These are phyloP conservation scores for Plumapathes pennacea DNA, from an alignment of 92 coral and sea anemone genomes.

Conservation along the genomic window DNA sequence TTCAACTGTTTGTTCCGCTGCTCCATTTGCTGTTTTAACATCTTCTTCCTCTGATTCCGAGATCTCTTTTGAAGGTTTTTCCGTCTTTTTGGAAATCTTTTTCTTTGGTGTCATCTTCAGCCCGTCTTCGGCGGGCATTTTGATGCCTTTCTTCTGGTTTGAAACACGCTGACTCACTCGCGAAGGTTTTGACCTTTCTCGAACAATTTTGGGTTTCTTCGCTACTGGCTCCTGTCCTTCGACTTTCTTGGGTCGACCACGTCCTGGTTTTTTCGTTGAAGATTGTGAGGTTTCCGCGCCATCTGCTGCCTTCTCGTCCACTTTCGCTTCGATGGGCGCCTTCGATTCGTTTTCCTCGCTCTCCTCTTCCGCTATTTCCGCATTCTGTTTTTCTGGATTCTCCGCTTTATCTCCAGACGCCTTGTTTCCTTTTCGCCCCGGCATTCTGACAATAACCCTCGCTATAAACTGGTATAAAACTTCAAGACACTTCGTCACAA, in stretches of 20 bases:
- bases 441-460: too few relatives aligned
- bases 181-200: slow-evolving; percentile 24
- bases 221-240: slow-evolving; percentile 51
- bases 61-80: too few relatives aligned
- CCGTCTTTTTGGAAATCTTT: slow-evolving; percentile 13
- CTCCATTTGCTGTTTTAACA: slow-evolving; percentile 27
- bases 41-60: slow-evolving; percentile 20
- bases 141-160: slow-evolving; percentile 60
- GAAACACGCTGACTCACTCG: slow-evolving; percentile 62
- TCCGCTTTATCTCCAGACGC: slow-evolving; percentile 27
- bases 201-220: slow-evolving; percentile 49
- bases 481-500: too few relatives aligned
- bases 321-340: slow-evolving; percentile 29
- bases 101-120: slow-evolving; percentile 31
- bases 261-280: slow-evolving; percentile 35
- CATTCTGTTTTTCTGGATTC: slow-evolving; percentile 6
- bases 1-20: slow-evolving; percentile 35
- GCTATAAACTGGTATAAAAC: too few relatives aligned
- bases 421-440: neutral
- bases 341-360: slow-evolving; percentile 10
- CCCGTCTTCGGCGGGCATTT: slow-evolving; percentile 35
- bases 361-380: slow-evolving; percentile 40
- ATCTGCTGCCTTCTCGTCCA: slow-evolving; percentile 13
- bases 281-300: slow-evolving; percentile 12
- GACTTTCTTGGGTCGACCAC: slow-evolving; percentile 59